These are phyloP conservation scores for Neodontobutis hainanensis DNA, from an alignment of 2,113 vertebrate genomes.

Conservation along the genomic window DNA sequence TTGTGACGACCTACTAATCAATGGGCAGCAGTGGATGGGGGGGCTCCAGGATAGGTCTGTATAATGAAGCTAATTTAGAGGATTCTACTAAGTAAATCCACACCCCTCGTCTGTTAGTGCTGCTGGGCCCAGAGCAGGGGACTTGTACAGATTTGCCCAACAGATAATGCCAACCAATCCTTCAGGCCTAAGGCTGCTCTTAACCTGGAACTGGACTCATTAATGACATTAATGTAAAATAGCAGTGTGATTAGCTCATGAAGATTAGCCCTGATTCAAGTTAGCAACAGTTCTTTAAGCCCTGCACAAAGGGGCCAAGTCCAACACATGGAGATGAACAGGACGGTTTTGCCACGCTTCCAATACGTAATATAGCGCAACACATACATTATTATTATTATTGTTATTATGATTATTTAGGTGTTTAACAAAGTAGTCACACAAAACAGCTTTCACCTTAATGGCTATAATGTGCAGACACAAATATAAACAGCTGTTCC, in stretches of 20 bases:
- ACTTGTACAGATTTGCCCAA: constrained; percentile 56
- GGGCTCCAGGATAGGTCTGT: constrained; percentile 50
- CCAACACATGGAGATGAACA: constrained; percentile 56
- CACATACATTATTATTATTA: not conserved
- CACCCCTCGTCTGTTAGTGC: constrained; percentile 54
- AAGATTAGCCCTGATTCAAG: constrained; percentile 73
- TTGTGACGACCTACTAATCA: constrained; percentile 67
- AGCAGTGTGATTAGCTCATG: constrained; percentile 65
- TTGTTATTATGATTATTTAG: not conserved
- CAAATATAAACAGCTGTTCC: not conserved
- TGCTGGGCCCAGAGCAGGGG: constrained; percentile 26
- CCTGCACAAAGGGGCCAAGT: constrained; percentile 29
- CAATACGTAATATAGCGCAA: not conserved
- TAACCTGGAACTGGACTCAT: constrained; percentile 68
- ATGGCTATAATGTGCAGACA: not conserved
- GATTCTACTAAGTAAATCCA: constrained; percentile 72
- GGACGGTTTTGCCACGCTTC: constrained; percentile 11
- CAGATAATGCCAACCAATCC: constrained; percentile 68
- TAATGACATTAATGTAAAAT: constrained; percentile 64
- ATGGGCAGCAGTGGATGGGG: constrained; percentile 35
- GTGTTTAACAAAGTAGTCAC: not conserved
- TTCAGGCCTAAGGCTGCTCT: constrained; percentile 58
- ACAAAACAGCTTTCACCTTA: not conserved
- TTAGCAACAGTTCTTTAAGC: constrained; percentile 70
- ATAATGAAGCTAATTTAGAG: constrained; percentile 77